A percentile compares a stretch with the other conserved stretches of the same genome.
Conservation (phyloP, 2,113 vertebrate genomes). For the Spilogale gracilis region DNA sequence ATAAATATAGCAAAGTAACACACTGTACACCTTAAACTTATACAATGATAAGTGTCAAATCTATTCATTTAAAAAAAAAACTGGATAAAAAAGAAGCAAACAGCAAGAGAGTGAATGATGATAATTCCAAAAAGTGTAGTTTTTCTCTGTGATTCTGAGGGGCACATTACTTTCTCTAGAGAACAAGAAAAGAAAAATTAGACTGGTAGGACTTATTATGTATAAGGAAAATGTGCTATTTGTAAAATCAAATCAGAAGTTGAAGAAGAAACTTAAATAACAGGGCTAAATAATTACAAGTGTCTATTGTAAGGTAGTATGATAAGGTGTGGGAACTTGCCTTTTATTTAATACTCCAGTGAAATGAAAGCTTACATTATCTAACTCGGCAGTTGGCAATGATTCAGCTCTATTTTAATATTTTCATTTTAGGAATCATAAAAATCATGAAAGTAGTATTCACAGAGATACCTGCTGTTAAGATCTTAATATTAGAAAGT, state of each 20-base stretch:
- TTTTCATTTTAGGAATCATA: not conserved
- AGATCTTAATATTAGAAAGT: slow-evolving; percentile 29
- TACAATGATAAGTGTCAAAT: not conserved
- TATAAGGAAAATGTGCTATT: not conserved
- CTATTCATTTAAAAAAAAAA: not conserved
- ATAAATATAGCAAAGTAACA: not conserved
- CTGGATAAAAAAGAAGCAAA: not conserved
- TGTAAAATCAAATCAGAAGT: slow-evolving; percentile 17
- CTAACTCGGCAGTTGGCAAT: not conserved
- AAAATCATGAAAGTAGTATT: not conserved
- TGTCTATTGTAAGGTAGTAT: not conserved
- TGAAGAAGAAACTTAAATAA: slow-evolving; percentile 40
- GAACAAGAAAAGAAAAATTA: not conserved
- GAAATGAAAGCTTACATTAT: not conserved
- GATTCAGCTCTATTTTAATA: not conserved
- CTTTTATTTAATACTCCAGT: not conserved
- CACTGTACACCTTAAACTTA: not conserved
- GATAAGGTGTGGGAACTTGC: not conserved
- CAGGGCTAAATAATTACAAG: not conserved
- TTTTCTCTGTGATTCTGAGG: not conserved
- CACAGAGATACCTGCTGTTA: not conserved
- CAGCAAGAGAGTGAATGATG: not conserved
- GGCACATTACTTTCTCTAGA: not conserved
- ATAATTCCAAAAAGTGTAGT: not conserved
- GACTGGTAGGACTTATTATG: not conserved